phyloP scores from a whole-genome alignment of 2,113 vertebrate species.

The Cavia porcellus region DNA sequence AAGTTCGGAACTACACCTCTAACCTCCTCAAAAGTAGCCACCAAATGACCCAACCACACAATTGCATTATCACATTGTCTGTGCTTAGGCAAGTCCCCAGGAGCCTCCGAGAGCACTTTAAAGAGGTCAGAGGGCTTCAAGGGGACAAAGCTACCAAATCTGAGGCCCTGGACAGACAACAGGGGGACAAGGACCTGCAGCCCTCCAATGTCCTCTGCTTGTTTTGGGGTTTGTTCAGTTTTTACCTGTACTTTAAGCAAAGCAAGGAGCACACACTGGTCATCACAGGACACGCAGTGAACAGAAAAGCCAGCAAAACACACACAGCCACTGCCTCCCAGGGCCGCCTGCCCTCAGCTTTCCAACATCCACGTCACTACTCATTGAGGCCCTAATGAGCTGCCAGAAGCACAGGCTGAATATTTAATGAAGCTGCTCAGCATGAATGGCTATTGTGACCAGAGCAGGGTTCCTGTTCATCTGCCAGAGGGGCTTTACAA shows the following conservation, averaged over 20 bases:
- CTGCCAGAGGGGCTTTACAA: slow-evolving; percentile 85
- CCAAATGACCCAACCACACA: slow-evolving; percentile 36
- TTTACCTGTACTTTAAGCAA: slow-evolving; percentile 95
- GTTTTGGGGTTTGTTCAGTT: neutral
- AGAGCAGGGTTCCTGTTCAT: slow-evolving; percentile 89
- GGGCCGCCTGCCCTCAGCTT: slow-evolving; percentile 87
- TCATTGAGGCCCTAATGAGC: slow-evolving; percentile 91
- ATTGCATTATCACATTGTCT: slow-evolving; percentile 40
- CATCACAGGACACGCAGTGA: slow-evolving; percentile 90
- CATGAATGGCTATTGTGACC: slow-evolving; percentile 89
- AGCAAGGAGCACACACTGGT: slow-evolving; percentile 93
- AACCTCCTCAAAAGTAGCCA: slow-evolving; percentile 46
- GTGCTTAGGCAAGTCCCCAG: slow-evolving; percentile 66
- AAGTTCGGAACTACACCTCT: slow-evolving; percentile 73
- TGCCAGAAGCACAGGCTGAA: slow-evolving; percentile 91
- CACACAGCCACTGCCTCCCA: slow-evolving; percentile 87
- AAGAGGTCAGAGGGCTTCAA: slow-evolving; percentile 60
- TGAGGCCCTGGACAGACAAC: neutral
- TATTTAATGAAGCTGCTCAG: slow-evolving; percentile 91
- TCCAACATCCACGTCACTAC: slow-evolving; percentile 88
- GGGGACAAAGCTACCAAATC: neutral
- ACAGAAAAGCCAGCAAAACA: slow-evolving; percentile 86
- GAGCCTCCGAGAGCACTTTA: slow-evolving; percentile 73
- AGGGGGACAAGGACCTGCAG: slow-evolving; percentile 1
- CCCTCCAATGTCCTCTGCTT: neutral